A percentile compares a stretch with the other conserved stretches of the same genome.
phyloP scores from a whole-genome alignment of 2,113 vertebrate species.

The Apus apus region DNA sequence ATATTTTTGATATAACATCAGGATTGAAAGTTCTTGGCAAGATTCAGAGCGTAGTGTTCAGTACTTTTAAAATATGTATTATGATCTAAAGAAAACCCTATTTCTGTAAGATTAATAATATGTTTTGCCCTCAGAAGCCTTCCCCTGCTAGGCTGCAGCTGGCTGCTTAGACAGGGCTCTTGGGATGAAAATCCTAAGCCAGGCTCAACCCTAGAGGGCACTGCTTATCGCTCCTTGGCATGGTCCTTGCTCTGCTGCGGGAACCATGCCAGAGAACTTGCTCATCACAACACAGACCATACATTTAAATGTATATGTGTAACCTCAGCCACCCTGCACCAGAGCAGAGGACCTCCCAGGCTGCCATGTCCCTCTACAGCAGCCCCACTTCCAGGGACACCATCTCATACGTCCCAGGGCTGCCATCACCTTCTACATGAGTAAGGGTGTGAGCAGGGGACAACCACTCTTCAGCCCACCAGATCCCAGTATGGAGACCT shows the following conservation, averaged over 20 bases:
- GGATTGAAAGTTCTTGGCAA: not conserved
- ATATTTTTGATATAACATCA: not conserved
- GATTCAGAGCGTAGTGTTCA: not conserved
- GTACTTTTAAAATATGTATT: not conserved
- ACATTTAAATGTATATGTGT: fast-evolving
- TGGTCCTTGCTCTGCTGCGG: not conserved
- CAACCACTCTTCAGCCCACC: not conserved
- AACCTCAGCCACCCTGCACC: not conserved
- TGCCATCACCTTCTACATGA: fast-evolving
- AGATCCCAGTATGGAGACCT: fast-evolving
- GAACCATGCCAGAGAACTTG: not conserved
- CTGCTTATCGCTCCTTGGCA: not conserved
- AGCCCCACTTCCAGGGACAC: not conserved
- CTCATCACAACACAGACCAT: fast-evolving
- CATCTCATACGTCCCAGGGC: fast-evolving
- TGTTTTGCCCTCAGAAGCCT: not conserved
- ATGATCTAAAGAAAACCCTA: not conserved
- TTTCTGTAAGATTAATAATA: not conserved
- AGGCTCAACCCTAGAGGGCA: constrained; percentile 67
- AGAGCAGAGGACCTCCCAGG: not conserved
- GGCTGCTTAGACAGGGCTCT: not conserved
- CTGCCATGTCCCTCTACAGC: not conserved
- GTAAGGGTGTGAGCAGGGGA: not conserved
- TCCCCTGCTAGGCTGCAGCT: not conserved
- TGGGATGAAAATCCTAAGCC: not conserved